Percentiles rank a stretch among this genome's conserved stretches.
phyloP scores from a whole-genome alignment of 1,140 invertebrate genomes.

The Polypedilum pembai region DNA sequence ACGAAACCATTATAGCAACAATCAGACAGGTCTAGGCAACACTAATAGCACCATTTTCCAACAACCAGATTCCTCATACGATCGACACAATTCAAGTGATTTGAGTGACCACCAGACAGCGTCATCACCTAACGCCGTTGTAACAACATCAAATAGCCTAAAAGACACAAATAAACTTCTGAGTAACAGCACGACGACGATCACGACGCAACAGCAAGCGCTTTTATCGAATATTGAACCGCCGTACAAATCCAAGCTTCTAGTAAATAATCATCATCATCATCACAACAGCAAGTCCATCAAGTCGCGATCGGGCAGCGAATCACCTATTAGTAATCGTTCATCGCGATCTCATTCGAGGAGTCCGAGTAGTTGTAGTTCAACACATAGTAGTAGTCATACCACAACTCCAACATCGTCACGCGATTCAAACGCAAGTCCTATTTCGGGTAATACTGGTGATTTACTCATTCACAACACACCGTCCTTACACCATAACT shows the following conservation, averaged over 20 bases:
- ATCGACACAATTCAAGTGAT: conserved; percentile 9
- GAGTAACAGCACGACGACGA: not conserved
- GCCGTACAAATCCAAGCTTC: conserved; percentile 4
- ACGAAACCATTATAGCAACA: conserved; percentile 25
- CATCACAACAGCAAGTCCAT: conserved; percentile 3
- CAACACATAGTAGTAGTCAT: conserved; percentile 37
- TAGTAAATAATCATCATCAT: conserved; percentile 25
- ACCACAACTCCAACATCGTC: not conserved
- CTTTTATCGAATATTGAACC: conserved; percentile 5
- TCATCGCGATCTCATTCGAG: conserved; percentile 49
- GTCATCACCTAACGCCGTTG: not conserved
- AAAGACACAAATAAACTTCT: not conserved
- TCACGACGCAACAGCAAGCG: not conserved
- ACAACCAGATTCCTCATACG: conserved; percentile 24
- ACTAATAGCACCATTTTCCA: not conserved
- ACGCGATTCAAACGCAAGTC: conserved; percentile 48
- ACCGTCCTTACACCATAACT: conserved; percentile 36
- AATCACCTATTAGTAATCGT: conserved; percentile 43
- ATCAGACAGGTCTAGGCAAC: not conserved
- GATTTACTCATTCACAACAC: conserved; percentile 4
- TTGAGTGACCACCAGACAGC: not conserved
- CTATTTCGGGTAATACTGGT: conserved; percentile 33
- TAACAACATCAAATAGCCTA: not conserved
- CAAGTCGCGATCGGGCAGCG: conserved; percentile 46
- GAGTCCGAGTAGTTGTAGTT: conserved; percentile 43